Evolutionary conservation across 2,113 vertebrate genomes (phyloP).

Genomic region (Centropristis striata): DNA sequence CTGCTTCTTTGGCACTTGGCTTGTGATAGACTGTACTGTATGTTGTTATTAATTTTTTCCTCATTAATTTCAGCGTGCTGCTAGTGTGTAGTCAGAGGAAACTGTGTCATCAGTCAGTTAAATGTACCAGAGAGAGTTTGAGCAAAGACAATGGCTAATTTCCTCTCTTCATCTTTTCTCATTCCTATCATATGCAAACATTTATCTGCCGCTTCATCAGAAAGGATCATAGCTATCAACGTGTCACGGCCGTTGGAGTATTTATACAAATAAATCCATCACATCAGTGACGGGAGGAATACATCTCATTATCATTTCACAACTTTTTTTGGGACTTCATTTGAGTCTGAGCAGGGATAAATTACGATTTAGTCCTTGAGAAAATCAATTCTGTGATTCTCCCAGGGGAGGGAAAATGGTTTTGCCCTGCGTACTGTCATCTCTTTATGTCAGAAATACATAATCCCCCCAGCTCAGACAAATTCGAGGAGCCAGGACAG

Average conservation of each 20-base stretch:
- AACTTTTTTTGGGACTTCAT: conserved; percentile 51
- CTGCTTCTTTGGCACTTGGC: conserved; percentile 40
- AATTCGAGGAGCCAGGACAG: conserved; percentile 58
- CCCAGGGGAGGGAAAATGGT: conserved; percentile 49
- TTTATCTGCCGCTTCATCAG: conserved; percentile 51
- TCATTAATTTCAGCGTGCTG: conserved; percentile 56
- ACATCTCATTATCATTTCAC: conserved; percentile 46
- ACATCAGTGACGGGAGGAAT: conserved; percentile 17
- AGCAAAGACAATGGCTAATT: conserved; percentile 67
- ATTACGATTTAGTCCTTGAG: conserved; percentile 63
- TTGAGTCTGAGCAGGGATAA: conserved; percentile 63
- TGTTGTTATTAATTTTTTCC: conserved; percentile 46
- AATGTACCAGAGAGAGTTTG: conserved; percentile 63
- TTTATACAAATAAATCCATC: conserved; percentile 38
- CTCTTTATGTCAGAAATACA: conserved; percentile 72
- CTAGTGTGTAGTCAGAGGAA: conserved; percentile 48
- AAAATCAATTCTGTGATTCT: conserved; percentile 73
- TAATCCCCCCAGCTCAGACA: conserved; percentile 64
- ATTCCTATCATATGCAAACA: conserved; percentile 32
- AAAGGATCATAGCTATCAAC: conserved; percentile 23
- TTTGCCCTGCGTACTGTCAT: conserved; percentile 58
- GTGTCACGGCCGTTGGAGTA: background rate
- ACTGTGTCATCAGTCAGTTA: conserved; percentile 66
- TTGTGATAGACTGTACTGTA: conserved; percentile 58
- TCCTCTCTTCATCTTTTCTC: conserved; percentile 45